phyloP scores from a whole-genome alignment of 2,888 invertebrate species.

The Didymodactylos carnosus region DNA sequence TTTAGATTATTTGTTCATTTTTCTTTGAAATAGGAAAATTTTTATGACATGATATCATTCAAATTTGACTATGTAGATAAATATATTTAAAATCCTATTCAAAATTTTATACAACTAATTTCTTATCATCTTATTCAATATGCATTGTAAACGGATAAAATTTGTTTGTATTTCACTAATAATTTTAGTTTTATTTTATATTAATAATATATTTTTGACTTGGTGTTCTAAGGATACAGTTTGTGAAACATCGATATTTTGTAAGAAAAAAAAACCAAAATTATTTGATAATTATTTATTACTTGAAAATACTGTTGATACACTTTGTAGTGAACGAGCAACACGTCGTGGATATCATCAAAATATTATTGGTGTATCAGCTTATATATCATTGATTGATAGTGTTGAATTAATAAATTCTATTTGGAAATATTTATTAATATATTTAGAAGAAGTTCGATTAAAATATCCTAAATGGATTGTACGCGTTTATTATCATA shows the following conservation, averaged over 20 bases:
- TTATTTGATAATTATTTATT: not conserved
- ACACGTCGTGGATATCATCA: conserved; percentile 1
- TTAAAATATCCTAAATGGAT: conserved; percentile 1
- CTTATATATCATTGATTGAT: not conserved
- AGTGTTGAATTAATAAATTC: not conserved
- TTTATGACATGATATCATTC: too few species aligned
- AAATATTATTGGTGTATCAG: not conserved
- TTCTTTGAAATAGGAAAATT: too few species aligned
- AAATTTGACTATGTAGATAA: too few species aligned
- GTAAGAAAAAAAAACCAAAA: too few species aligned
- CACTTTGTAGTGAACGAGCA: not conserved
- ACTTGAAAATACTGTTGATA: not conserved
- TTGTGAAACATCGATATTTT: too few species aligned
- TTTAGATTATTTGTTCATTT: too few species aligned
- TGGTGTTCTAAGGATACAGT: too few species aligned
- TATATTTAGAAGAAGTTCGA: not conserved
- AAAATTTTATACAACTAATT: too few species aligned
- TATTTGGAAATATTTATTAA: not conserved
- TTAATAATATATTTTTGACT: too few species aligned
- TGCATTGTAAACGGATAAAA: not conserved
- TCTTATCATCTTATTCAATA: too few species aligned
- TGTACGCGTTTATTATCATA: conserved; percentile 1
- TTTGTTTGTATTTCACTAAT: not conserved
- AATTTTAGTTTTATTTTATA: too few species aligned
- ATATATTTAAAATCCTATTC: too few species aligned